These are phyloP conservation scores for Cricetomys ansorgei DNA, from an alignment of 2,113 vertebrate species.

Conservation along the genomic window DNA sequence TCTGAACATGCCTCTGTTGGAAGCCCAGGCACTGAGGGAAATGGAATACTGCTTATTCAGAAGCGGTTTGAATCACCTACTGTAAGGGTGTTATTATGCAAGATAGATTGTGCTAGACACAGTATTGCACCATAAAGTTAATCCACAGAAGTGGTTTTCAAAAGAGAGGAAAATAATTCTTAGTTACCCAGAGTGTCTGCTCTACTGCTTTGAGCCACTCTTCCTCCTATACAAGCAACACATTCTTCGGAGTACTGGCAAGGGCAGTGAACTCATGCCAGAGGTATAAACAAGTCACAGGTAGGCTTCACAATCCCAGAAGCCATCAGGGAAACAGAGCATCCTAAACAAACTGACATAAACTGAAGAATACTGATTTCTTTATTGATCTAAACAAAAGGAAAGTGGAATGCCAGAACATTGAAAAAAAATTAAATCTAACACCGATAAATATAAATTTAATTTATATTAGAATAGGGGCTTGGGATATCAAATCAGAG, in stretches of 20 bases:
- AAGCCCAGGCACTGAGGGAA: conserved; percentile 14
- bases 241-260: neutral
- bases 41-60: conserved; percentile 37
- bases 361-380: neutral
- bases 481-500: neutral
- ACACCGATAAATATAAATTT: neutral
- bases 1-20: conserved; percentile 37
- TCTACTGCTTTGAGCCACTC: neutral
- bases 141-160: conserved; percentile 2
- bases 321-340: neutral
- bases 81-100: conserved; percentile 43
- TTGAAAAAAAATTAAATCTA: neutral
- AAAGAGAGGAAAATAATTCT: conserved; percentile 57
- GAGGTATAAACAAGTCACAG: neutral
- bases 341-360: neutral
- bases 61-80: conserved; percentile 27
- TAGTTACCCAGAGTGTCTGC: neutral
- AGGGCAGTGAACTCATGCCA: neutral
- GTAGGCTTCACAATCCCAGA: neutral
- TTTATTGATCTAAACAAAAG: neutral
- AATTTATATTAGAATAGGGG: neutral
- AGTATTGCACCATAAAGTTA: neutral
- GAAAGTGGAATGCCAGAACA: neutral
- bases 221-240: neutral
- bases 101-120: neutral